Percentiles rank a stretch among this genome's conserved stretches.
Conservation (phyloP, 2,888 invertebrate species). For the Scaptomyza caliginosa region DNA sequence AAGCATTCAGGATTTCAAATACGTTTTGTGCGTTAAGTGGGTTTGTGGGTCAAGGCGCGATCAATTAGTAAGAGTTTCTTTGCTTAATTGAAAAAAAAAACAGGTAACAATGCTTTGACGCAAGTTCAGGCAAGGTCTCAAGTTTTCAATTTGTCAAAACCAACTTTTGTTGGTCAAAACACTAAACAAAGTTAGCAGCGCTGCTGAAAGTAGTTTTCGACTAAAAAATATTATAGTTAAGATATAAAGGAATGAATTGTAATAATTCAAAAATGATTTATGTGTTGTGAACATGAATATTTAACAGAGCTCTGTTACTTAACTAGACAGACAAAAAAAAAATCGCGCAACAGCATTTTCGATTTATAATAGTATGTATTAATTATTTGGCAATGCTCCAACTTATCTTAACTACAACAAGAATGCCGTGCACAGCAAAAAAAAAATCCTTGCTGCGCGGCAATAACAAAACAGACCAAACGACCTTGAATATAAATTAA, state of each 20-base stretch:
- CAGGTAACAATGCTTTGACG: conserved; percentile 31
- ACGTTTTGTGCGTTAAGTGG: conserved; percentile 39
- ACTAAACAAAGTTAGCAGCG: conserved; percentile 9
- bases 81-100: conserved; percentile 7
- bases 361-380: conserved; percentile 55
- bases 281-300: conserved; percentile 1
- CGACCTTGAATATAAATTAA: conserved; percentile 47
- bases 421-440: not conserved
- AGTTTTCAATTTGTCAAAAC: not conserved
- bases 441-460: conserved; percentile 54
- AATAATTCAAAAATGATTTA: conserved; percentile 4
- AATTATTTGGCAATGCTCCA: conserved; percentile 52
- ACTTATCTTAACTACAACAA: conserved; percentile 48
- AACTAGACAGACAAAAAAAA: no score
- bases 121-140: conserved; percentile 29
- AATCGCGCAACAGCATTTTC: conserved; percentile 35
- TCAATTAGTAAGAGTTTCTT: conserved; percentile 41
- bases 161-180: not conserved
- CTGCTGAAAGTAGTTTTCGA: not conserved
- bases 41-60: conserved; percentile 70
- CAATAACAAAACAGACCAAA: conserved; percentile 37
- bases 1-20: conserved; percentile 39
- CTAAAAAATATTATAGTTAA: no score
- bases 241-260: no score
- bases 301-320: conserved; percentile 42